Evolutionary conservation across 1,140 invertebrate species (phyloP).

Genomic region (Caenorhabditis tropicalis): DNA sequence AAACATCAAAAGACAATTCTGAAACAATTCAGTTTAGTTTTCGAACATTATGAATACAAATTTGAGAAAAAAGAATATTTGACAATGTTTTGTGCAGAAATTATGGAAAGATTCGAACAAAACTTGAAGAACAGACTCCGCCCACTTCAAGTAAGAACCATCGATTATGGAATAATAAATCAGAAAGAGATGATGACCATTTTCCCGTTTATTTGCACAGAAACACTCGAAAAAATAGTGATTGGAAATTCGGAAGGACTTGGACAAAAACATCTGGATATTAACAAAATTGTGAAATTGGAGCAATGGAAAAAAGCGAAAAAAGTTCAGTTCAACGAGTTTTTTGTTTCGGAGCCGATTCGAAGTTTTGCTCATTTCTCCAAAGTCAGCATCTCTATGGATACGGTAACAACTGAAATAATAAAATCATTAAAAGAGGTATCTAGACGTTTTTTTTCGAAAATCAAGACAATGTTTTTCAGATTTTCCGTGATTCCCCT

Average conservation of each 20-base stretch:
- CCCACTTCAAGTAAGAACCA: neutral
- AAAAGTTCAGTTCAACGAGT: neutral
- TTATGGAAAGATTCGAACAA: neutral
- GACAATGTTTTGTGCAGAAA: neutral
- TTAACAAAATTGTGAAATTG: neutral
- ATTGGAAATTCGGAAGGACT: neutral
- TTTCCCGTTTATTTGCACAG: neutral
- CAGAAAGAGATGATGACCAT: neutral
- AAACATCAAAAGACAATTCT: neutral
- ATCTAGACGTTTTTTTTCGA: neutral
- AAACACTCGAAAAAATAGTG: neutral
- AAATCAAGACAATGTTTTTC: neutral
- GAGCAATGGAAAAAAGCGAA: neutral
- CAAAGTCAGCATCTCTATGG: neutral
- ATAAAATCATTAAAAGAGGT: neutral
- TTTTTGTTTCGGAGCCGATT: neutral
- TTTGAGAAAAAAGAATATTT: neutral
- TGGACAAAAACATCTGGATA: neutral
- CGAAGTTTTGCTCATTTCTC: neutral
- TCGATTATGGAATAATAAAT: neutral
- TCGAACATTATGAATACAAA: too few species aligned
- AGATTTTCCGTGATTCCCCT: neutral
- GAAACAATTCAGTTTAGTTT: neutral
- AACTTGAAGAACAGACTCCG: neutral
- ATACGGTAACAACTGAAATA: neutral